Base-by-base conservation (phyloP, 2,888 invertebrate species). In the Coleophora flavipennella region DNA sequence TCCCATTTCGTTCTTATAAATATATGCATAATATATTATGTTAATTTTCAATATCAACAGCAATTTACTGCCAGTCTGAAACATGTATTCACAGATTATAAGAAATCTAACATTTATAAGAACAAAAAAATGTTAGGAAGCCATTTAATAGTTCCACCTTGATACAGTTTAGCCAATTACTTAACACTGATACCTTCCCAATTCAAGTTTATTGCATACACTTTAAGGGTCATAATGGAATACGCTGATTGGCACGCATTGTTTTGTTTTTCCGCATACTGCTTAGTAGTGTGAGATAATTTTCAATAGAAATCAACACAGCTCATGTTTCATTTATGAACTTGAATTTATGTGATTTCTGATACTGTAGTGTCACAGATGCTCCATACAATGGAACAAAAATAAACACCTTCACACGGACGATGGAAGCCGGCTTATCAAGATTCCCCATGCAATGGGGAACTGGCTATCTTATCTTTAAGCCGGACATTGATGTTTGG, bases 221-320 rank as follows among this genome's bases (percentile, higher is more conserved):
- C 20, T 13, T 12, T 35, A 36, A 29, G 36, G 40, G 36, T 40
- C 36, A 40, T n/a, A 40, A 40, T 40, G 36, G n/a, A 32, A 31
- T 10, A 20, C 8, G 29, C 29, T 32, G 31, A 33, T 31, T 39
- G 31, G 38, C 38, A 40, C 36, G 32, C 31, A 39, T 33, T 40
- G 47, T 48, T 55, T 57, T 59, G 57, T 63, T 69, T 61, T 62
- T 59, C 44, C 55, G 54, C 52, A 55, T 50, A 55, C 49, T 67
- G 63, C 67, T 69, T 61, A 59, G 60, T 57, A 58, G 44, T 57
- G 57, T 60, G 60, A 54, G 63, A 61, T 58, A 54, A 46, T 45
- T 49, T 45, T 59, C 49, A 52, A 60, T 59, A 57, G 54, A 40
- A 42, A 48, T 4, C 3, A 20, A 20, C 3, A 61, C 51, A 57